Percentiles rank a stretch among this genome's conserved stretches.
Conservation (phyloP, 2,113 vertebrate species). For the Esox niger region DNA sequence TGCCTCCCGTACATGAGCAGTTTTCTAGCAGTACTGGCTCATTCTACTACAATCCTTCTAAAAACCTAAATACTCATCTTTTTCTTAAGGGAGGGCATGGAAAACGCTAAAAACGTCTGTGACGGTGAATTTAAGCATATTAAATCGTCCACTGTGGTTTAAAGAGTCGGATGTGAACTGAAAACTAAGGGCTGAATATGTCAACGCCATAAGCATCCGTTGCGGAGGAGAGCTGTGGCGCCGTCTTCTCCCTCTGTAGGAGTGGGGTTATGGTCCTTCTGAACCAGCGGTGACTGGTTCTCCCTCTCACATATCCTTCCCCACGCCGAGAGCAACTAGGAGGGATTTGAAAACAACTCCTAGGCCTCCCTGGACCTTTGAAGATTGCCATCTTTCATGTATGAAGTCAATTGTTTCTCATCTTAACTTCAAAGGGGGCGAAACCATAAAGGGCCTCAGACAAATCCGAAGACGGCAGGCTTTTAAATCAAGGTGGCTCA, state of each 20-base stretch:
- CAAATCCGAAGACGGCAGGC: conserved; percentile 40
- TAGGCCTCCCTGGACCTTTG: conserved; percentile 57
- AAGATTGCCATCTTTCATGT: conserved; percentile 69
- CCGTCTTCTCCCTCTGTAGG: conserved; percentile 27
- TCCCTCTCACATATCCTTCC: conserved; percentile 26
- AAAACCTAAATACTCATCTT: conserved; percentile 32
- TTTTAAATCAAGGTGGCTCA: conserved; percentile 39
- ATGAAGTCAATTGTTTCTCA: conserved; percentile 71
- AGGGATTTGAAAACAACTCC: conserved; percentile 48
- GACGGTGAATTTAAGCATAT: conserved; percentile 31
- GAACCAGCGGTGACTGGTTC: conserved; percentile 40
- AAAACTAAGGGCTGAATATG: conserved; percentile 30
- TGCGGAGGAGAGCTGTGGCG: conserved; percentile 26
- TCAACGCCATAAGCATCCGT: conserved; percentile 28
- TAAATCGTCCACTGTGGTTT: conserved; percentile 6
- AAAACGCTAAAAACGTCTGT: conserved; percentile 39
- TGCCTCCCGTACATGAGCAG: not conserved
- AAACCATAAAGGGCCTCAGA: conserved; percentile 50
- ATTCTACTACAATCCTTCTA: conserved; percentile 24
- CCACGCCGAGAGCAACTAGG: conserved; percentile 14
- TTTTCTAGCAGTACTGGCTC: not conserved
- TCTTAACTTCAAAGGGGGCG: conserved; percentile 65
- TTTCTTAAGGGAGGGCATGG: conserved; percentile 24
- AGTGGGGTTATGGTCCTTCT: conserved; percentile 46
- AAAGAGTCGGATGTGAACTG: conserved; percentile 37